These are phyloP conservation scores for Clitarchus hookeri DNA, from an alignment of 2,888 invertebrate genomes.

Conservation along the genomic window DNA sequence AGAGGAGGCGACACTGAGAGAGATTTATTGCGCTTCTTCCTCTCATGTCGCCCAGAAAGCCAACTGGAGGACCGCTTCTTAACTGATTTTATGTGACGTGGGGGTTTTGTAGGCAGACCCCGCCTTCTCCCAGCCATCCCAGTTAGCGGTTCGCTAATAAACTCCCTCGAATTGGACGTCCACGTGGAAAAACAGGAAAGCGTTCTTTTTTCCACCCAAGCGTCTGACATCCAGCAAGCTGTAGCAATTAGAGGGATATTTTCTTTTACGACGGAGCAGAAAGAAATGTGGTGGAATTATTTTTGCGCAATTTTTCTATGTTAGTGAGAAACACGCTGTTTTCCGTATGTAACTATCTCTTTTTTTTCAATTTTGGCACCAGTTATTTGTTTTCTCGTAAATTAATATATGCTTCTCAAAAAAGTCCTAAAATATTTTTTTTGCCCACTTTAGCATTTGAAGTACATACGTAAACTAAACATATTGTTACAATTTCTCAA, in stretches of 20 bases:
- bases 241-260: constrained; percentile 1
- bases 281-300: neutral
- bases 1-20: neutral
- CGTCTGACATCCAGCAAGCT: neutral
- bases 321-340: neutral
- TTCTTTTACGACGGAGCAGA: neutral
- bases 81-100: constrained; percentile 9
- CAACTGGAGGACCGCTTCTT: neutral
- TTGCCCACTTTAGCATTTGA: too few species aligned
- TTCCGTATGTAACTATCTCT: neutral
- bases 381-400: too few species aligned
- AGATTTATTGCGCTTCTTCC: neutral
- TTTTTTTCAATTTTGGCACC: neutral
- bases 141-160: neutral
- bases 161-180: neutral
- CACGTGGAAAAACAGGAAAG: neutral
- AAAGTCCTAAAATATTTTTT: too few species aligned
- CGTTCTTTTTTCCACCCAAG: neutral
- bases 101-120: neutral
- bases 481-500: too few species aligned
- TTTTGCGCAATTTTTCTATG: neutral
- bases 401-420: too few species aligned
- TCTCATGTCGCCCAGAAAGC: neutral
- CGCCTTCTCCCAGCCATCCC: neutral
- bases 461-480: too few species aligned